A percentile compares a stretch with the other conserved stretches of the same genome.
phyloP scores from a whole-genome alignment of 2,113 vertebrate genomes.

The Salminus brasiliensis region DNA sequence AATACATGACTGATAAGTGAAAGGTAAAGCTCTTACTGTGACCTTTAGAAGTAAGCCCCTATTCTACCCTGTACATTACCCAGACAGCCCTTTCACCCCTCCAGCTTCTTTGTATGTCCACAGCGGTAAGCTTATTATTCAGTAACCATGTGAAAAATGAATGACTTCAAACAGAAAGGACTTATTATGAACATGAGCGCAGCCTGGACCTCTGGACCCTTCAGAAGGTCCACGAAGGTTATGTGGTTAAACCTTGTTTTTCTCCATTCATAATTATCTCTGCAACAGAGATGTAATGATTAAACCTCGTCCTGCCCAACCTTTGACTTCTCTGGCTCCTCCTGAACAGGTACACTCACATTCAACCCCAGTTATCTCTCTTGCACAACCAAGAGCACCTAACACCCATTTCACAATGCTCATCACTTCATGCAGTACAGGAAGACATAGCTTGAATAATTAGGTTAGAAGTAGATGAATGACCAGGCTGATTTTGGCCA shows the following conservation, averaged over 20 bases:
- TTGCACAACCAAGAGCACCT: background rate
- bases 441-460: background rate
- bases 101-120: background rate
- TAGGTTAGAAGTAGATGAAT: too few relatives aligned
- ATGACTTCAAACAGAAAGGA: background rate
- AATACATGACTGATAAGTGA: background rate
- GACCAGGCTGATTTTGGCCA: too few relatives aligned
- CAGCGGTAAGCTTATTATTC: background rate
- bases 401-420: background rate
- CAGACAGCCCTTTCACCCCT: too few relatives aligned
- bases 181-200: background rate
- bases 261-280: background rate
- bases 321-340: constrained; percentile 20
- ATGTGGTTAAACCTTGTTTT: background rate
- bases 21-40: background rate
- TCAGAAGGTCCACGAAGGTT: background rate
- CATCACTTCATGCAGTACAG: background rate
- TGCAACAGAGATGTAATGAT: constrained; percentile 27
- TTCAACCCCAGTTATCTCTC: background rate
- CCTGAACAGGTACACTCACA: constrained; percentile 25
- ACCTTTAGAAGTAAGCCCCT: background rate
- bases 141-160: background rate
- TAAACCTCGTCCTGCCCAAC: constrained; percentile 19
- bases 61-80: too few relatives aligned
- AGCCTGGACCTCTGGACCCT: background rate